phyloP scores from a whole-genome alignment of 2,888 invertebrate genomes.

The Adela reaumurella region DNA sequence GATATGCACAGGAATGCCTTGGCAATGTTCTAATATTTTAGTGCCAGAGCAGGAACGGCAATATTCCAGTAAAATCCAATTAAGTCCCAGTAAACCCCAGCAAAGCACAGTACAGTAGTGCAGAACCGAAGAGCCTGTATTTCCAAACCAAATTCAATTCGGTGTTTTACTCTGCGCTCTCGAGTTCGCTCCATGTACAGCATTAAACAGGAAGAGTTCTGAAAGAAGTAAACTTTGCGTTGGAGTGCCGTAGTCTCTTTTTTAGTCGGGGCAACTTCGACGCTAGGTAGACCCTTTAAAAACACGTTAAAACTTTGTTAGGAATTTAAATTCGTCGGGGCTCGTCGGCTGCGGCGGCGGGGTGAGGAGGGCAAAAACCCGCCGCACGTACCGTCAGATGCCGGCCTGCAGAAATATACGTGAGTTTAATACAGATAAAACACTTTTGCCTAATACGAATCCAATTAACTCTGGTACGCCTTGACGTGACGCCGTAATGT shows the following conservation, averaged over 20 bases:
- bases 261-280: not conserved
- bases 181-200: not conserved
- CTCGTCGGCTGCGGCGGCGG: not conserved
- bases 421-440: not conserved
- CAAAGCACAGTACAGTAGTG: too few species aligned
- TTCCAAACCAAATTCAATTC: not conserved
- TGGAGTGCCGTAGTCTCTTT: not conserved
- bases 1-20: too few species aligned
- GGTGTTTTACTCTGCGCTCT: not conserved
- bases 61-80: too few species aligned
- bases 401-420: not conserved
- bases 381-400: not conserved
- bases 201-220: not conserved
- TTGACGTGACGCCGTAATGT: not conserved
- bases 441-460: not conserved
- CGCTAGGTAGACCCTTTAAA: not conserved
- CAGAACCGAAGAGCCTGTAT: not conserved
- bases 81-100: too few species aligned
- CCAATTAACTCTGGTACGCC: not conserved
- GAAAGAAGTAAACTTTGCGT: not conserved
- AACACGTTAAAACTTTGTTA: not conserved
- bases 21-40: too few species aligned
- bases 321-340: not conserved
- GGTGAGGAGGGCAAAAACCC: not conserved
- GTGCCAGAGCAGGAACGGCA: too few species aligned